phyloP scores from a whole-genome alignment of 2,113 vertebrate species.

The Cavia aperea region DNA sequence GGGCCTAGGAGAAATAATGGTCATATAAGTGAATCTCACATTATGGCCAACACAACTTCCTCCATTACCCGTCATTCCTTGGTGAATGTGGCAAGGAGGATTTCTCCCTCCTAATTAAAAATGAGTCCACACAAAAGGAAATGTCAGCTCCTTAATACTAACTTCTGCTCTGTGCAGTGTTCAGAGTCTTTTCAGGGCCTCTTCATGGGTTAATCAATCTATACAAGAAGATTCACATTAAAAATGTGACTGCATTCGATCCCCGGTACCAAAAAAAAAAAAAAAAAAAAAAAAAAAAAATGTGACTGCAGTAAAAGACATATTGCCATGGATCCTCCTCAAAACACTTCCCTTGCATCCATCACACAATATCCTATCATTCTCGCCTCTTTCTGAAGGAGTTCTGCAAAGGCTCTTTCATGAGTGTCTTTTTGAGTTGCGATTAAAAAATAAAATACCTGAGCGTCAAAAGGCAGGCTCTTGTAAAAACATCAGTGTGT shows the following conservation, averaged over 20 bases:
- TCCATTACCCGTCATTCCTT: neutral
- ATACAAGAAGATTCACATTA: neutral
- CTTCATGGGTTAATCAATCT: neutral
- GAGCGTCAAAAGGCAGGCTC: neutral
- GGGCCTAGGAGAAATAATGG: neutral
- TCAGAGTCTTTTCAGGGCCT: neutral
- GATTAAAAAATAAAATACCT: neutral
- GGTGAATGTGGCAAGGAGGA: neutral
- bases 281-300: neutral
- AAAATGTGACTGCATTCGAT: neutral
- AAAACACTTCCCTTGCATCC: neutral
- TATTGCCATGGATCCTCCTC: neutral
- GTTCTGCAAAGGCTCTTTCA: neutral
- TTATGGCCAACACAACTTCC: neutral
- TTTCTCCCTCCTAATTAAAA: slow-evolving; percentile 20
- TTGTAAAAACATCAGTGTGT: neutral
- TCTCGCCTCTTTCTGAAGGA: neutral
- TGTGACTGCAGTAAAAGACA: neutral
- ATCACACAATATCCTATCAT: neutral
- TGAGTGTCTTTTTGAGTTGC: neutral
- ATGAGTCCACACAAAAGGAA: neutral
- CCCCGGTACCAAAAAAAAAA: too few relatives aligned
- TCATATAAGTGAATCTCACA: neutral
- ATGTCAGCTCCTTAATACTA: neutral
- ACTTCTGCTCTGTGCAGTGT: neutral